phyloP scores from a whole-genome alignment of 2,888 invertebrate species.

The Coelinius sp. region DNA sequence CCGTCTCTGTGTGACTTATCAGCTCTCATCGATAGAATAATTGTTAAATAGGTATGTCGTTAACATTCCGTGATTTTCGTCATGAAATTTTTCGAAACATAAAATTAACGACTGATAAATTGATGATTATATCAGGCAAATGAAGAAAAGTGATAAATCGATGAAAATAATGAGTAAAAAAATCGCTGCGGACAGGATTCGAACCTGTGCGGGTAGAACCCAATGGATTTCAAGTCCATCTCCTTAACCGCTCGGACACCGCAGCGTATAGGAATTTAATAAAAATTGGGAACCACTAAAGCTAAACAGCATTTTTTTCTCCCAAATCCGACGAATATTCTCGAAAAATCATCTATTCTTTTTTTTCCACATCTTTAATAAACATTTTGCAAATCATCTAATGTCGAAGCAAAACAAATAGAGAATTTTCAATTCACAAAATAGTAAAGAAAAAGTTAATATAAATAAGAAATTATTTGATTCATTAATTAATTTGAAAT shows the following conservation, averaged over 20 bases:
- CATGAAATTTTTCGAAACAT: background rate
- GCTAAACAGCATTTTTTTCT: background rate
- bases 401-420: no score
- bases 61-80: background rate
- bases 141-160: conserved; percentile 23
- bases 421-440: no score
- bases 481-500: no score
- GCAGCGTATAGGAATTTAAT: conserved; percentile 55
- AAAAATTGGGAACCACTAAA: background rate
- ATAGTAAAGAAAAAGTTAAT: no score
- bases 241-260: conserved; percentile 71
- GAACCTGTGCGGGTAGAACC: conserved; percentile 71
- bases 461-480: no score
- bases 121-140: background rate
- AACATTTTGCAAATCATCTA: no score
- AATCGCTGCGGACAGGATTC: conserved; percentile 70
- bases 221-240: conserved; percentile 71
- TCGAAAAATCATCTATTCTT: background rate
- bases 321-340: background rate
- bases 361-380: background rate
- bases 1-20: background rate
- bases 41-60: background rate
- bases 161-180: conserved; percentile 54
- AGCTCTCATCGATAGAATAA: background rate
- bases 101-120: background rate